phyloP scores from a whole-genome alignment of 2,797 vertebrate species.

The Diglossa cyanea region DNA sequence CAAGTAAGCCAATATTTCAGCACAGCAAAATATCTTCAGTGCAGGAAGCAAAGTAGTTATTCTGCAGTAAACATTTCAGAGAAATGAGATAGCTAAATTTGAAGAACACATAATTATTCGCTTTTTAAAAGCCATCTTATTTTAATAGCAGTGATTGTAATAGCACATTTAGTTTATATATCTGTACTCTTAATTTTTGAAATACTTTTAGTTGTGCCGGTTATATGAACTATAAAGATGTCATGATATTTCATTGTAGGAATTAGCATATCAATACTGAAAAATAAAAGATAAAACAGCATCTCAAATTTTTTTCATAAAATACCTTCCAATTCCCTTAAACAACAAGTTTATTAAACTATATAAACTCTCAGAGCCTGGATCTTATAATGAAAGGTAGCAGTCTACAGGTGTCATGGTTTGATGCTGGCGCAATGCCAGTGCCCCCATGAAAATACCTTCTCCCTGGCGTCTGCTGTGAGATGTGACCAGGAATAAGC shows the following conservation, averaged over 20 bases:
- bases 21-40: not conserved
- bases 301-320: not conserved
- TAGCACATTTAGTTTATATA: not conserved
- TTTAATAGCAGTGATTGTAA: not conserved
- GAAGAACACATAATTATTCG: not conserved
- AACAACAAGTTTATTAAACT: not conserved
- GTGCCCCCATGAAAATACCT: no score
- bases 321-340: not conserved
- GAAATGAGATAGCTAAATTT: not conserved
- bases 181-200: not conserved
- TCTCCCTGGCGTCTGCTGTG: no score
- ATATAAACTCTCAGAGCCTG: not conserved
- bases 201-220: not conserved
- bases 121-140: not conserved
- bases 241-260: not conserved
- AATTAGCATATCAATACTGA: not conserved
- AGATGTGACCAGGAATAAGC: no score
- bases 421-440: no score
- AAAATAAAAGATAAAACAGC: not conserved
- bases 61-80: not conserved
- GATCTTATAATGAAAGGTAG: not conserved
- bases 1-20: not conserved
- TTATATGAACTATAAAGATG: not conserved
- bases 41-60: not conserved
- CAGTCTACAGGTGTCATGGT: not conserved